A percentile compares a stretch with the other conserved stretches of the same genome.
phyloP scores from a whole-genome alignment of 1,140 invertebrate genomes.

The Mylabris phalerata region DNA sequence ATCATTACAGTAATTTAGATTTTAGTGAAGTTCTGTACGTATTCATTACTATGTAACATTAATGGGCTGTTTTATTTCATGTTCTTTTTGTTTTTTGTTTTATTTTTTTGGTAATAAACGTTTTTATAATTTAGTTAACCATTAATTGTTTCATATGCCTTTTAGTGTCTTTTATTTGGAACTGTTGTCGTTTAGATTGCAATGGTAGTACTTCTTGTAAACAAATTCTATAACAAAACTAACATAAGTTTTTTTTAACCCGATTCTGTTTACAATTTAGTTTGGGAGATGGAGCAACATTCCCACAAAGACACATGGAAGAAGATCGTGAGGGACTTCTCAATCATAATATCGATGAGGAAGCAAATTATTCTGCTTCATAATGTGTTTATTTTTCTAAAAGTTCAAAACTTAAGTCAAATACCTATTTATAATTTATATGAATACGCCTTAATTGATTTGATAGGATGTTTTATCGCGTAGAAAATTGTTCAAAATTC shows the following conservation, averaged over 20 bases:
- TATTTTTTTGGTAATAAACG: conserved; percentile 25
- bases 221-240: neutral
- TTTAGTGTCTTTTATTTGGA: neutral
- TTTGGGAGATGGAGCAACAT: conserved; percentile 80
- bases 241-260: neutral
- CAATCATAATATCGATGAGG: conserved; percentile 24
- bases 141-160: conserved; percentile 19
- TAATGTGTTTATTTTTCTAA: neutral
- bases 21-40: conserved; percentile 19
- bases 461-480: no score
- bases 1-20: conserved; percentile 22
- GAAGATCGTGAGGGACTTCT: conserved; percentile 76
- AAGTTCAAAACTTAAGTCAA: no score
- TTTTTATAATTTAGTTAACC: conserved; percentile 20
- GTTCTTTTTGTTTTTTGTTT: neutral
- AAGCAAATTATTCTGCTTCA: conserved; percentile 13
- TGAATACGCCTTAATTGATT: no score
- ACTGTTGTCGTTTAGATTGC: neutral
- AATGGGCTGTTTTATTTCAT: no score
- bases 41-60: conserved; percentile 16
- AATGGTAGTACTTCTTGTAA: conserved; percentile 1
- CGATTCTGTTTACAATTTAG: conserved; percentile 49
- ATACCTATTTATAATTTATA: no score
- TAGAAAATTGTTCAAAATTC: no score
- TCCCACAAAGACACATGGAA: conserved; percentile 69